A percentile compares a stretch with the other conserved stretches of the same genome.
Conservation (phyloP, 64 coral and sea anemone genomes). For the Stylophora pistillata region DNA sequence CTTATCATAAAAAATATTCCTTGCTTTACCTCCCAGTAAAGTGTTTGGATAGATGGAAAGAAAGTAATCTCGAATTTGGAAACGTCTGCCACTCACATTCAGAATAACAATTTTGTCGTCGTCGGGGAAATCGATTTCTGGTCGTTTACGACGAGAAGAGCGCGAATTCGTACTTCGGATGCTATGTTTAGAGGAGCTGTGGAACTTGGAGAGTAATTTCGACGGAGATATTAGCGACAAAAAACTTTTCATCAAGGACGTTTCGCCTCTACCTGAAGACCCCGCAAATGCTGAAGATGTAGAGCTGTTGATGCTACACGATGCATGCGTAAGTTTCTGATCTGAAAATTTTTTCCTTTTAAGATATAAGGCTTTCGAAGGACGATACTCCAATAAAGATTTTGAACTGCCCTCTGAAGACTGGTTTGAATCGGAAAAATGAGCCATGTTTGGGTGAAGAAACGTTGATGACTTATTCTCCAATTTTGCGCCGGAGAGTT, state of each 20-base stretch:
- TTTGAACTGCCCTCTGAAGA: background rate
- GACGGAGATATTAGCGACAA: slow-evolving; percentile 51
- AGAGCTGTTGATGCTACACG: background rate
- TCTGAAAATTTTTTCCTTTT: background rate
- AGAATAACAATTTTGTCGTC: slow-evolving; percentile 31
- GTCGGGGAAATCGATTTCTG: slow-evolving; percentile 54
- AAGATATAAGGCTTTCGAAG: background rate
- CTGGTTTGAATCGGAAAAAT: background rate
- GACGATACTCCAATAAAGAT: background rate
- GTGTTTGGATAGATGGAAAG: slow-evolving; percentile 49
- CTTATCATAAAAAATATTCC: slow-evolving; percentile 38
- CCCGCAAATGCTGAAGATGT: background rate
- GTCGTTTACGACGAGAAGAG: slow-evolving; percentile 16
- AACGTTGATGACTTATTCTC: background rate
- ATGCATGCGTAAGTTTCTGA: background rate
- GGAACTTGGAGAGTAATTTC: slow-evolving; percentile 23
- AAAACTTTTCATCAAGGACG: slow-evolving; percentile 6
- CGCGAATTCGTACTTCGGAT: background rate
- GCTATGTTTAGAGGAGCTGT: background rate
- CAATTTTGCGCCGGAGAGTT: background rate
- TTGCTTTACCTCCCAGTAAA: slow-evolving; percentile 38
- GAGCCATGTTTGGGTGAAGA: slow-evolving; percentile 4
- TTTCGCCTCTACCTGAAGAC: slow-evolving; percentile 10
- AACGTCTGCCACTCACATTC: slow-evolving; percentile 63
- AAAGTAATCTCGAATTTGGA: slow-evolving; percentile 59